Base-by-base conservation (phyloP, 2,888 invertebrate species). In the Glaucopsyche alexis region DNA sequence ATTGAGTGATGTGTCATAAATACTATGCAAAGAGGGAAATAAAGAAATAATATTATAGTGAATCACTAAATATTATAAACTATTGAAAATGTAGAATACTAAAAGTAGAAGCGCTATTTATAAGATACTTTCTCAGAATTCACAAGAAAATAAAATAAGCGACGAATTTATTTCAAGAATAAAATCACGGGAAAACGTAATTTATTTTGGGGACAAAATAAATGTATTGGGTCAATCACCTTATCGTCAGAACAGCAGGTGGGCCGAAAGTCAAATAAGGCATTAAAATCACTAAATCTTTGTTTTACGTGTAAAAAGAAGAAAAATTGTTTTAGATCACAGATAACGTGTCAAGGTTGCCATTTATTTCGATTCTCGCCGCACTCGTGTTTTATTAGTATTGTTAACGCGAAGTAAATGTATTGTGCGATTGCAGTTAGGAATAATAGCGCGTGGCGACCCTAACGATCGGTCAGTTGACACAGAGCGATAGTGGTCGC, bases 381-480 rank as follows among this genome's bases (percentile, higher is more conserved):
- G 45, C 42, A 67, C 42, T 19, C 45, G 29, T 47, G 4, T 47
- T 69, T 69, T 69, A 69, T 69, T 69, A 49, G 49, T 49, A 69
- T 69, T 69, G 69, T 69, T 49, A 69, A 69, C 69, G 49, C 69
- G 19, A 67, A 69, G 47, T 16, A 47, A 69, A 69, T 47, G 69
- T 47, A 69, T 69, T 69, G 47, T 67, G 69, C 19, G 16, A 69
- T 47, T 69, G 69, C 47, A 45, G 49, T 69, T 69, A 69, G 69
- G 47, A 69, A 49, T 69, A 69, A 69, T 69, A 49, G 47, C 69
- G 69, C 69, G 69, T 69, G 69, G 69, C 69, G 19, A 29, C 49
- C 49, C 69, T 69, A 69, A 69, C 69, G 69, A 49, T 47, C 69
- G 47, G 49, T 19, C 69, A 29, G 47, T 49, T 47, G 69, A 66